Base-by-base conservation (phyloP, 2,797 vertebrate species). In the Lagocephalus sceleratus region DNA sequence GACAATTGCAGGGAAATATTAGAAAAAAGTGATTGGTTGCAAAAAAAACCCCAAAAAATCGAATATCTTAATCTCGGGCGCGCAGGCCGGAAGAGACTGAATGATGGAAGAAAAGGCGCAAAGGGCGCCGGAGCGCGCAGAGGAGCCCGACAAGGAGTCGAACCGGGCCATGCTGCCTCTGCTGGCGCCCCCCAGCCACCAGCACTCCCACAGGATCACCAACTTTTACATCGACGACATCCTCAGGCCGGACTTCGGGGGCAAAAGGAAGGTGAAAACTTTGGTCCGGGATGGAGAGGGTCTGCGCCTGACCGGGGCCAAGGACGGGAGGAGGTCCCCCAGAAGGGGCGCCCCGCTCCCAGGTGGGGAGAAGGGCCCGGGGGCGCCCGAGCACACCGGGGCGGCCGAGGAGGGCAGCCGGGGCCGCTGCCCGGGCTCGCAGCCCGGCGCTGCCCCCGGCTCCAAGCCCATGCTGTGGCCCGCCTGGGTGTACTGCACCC, bases 161-260 rank as follows among this genome's bases (percentile, higher is more conserved):
- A 84, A 88, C 70, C 71, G 83, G 57, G 89, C 79, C 67, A 83
- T 90, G 51, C 78, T 85, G 57, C 93, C 93, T 22, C 83, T 85
- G 20, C 78, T 88, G 14, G 90, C 90, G 63, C 90, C 87, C 40
- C 92, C 93, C 2, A 92, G 86, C 40, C 89, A 92, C 43, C 92
- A 89, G 78, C 93, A 90, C 83, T 86, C 89, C 50, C 93, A 94
- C 81, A 90, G 94, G 79, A 94, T 91, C 75, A 95, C 95, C 75
- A 96, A 95, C 93, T 96, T 96, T 78, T 96, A 96, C 88, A 96
- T 96, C 75, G 94, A 95, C 82, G 93, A 96, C 85, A 97, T 97
- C 51, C 74, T 97, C 57, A 89, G 95, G 77, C 95, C 95, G 60
- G 95, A 97, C 89, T 97, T 97, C 77, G 95, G 95, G 39, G 89